Conservation (phyloP, 2,888 invertebrate species). For the Drosophila nr. medialis region DNA sequence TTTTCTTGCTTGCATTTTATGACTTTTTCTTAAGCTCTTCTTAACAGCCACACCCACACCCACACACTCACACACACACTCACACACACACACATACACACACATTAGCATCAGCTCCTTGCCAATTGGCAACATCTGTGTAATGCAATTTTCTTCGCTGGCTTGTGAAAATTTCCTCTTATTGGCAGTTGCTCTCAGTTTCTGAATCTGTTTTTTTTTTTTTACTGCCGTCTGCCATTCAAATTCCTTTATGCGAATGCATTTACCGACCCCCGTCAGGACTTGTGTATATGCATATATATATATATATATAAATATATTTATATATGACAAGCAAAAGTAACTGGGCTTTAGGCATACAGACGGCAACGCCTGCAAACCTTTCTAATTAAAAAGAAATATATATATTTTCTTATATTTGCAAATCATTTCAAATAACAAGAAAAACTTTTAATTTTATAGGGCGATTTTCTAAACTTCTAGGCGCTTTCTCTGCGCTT, state of each 20-base stretch:
- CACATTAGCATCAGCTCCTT: conserved; percentile 3
- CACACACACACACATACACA: neutral
- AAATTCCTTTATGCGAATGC: conserved; percentile 48
- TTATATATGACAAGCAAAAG: conserved; percentile 14
- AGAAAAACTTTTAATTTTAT: neutral
- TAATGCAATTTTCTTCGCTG: conserved; percentile 75
- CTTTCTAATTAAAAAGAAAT: neutral
- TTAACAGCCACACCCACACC: conserved; percentile 46
- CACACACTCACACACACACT: conserved; percentile 29
- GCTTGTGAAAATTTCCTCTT: conserved; percentile 51
- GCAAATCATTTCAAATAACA: neutral
- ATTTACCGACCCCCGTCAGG: conserved; percentile 31
- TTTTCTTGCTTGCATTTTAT: conserved; percentile 72
- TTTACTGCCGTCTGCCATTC: conserved; percentile 37
- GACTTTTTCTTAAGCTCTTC: conserved; percentile 70
- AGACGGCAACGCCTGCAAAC: conserved; percentile 45
- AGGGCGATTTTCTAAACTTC: neutral
- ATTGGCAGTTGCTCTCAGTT: conserved; percentile 30
- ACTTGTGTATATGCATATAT: conserved; percentile 32
- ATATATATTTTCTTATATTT: neutral
- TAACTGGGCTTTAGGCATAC: conserved; percentile 35
- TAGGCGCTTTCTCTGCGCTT: too few relatives aligned
- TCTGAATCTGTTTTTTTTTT: conserved; percentile 29
- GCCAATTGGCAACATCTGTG: conserved; percentile 77
- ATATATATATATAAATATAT: neutral